phyloP scores from a whole-genome alignment of 2,113 vertebrate genomes.

The Eublepharis macularius region DNA sequence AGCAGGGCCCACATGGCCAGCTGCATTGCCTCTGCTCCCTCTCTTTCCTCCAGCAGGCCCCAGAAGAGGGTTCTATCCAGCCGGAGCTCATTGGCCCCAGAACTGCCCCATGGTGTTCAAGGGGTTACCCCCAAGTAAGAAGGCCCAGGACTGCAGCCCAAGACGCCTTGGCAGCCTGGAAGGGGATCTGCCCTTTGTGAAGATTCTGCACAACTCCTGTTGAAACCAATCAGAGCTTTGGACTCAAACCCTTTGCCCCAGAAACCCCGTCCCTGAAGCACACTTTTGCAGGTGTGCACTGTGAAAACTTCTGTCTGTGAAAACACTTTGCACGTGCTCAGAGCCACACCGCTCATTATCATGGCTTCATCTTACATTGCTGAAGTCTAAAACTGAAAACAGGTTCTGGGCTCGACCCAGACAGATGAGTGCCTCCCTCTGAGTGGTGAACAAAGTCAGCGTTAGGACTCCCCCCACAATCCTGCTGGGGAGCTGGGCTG shows the following conservation, averaged over 20 bases:
- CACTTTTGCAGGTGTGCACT: too few species aligned
- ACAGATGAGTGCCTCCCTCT: too few species aligned
- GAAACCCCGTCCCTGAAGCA: neutral
- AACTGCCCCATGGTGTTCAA: too few species aligned
- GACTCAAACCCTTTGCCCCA: neutral
- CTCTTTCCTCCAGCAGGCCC: neutral
- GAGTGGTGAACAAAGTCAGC: too few species aligned
- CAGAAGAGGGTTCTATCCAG: neutral
- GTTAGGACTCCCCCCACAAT: too few species aligned
- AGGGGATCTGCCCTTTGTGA: too few species aligned
- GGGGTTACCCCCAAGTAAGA: neutral
- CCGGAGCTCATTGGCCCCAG: neutral
- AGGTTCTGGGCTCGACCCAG: too few species aligned
- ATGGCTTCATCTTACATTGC: neutral
- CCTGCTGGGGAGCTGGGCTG: too few species aligned
- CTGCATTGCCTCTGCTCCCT: neutral
- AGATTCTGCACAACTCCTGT: too few species aligned
- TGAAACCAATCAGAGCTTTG: neutral
- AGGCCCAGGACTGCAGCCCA: neutral
- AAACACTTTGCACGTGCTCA: neutral
- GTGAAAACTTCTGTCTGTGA: too few species aligned
- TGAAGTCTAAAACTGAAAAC: neutral
- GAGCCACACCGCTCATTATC: too few species aligned
- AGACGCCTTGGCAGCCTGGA: neutral
- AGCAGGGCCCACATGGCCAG: neutral